phyloP scores from a whole-genome alignment of 2,113 vertebrate species.

The Enhydra lutris region DNA sequence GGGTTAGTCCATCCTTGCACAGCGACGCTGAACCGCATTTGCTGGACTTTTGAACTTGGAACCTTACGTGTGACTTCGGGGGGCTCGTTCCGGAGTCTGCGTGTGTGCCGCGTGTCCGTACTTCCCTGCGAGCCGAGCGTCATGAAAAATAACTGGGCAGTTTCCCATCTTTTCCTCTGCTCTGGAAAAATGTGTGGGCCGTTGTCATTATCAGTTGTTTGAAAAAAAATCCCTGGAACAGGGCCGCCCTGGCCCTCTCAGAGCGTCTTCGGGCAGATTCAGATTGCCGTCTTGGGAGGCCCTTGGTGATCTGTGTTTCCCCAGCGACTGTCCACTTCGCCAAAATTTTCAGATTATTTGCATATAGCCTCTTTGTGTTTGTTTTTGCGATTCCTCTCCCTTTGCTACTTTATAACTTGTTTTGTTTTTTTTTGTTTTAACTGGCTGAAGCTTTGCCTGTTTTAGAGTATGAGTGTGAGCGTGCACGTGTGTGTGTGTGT shows the following conservation, averaged over 20 bases:
- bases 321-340: background rate
- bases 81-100: accelerated
- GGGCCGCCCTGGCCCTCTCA: accelerated
- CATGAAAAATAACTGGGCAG: background rate
- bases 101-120: accelerated
- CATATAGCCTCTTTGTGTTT: background rate
- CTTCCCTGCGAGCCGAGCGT: background rate
- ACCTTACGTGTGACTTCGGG: accelerated
- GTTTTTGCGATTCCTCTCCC: background rate
- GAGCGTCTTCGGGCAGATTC: background rate
- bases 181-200: background rate
- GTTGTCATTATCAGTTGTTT: background rate
- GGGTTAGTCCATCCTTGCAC: background rate
- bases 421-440: background rate
- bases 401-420: background rate
- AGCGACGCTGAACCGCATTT: accelerated
- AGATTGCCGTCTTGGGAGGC: background rate
- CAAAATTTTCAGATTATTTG: background rate
- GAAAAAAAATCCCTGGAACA: background rate
- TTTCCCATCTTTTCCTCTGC: background rate
- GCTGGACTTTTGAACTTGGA: background rate
- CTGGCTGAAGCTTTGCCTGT: no score
- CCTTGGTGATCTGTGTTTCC: background rate
- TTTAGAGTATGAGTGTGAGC: background rate
- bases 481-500: background rate